Evolutionary conservation across 2,113 vertebrate species (phyloP), one percentile per base, ranked within the genome.

Genomic region (Sturnus vulgaris): DNA sequence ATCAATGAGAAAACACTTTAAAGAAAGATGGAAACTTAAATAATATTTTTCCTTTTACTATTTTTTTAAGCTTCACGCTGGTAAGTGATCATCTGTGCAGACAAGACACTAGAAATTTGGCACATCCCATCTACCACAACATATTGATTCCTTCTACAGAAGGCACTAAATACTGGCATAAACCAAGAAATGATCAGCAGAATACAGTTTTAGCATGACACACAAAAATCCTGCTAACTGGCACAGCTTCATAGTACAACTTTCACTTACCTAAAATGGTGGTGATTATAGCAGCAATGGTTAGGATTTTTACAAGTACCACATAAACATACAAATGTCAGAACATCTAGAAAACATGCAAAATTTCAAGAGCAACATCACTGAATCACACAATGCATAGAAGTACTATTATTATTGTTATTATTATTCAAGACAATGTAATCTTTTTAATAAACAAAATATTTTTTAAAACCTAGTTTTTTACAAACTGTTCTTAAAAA

Each of bases 261-360:
- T 91, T 93, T 91, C 84, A 89, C 75, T 95, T 92, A 86, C 86
- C 87, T 92, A 97, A 82, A 88, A 44, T 23, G 15, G 50, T 25
- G 81, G 59, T 90, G 91, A 86, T 80, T 72, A 95, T 75, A 98
- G 97, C 97, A 98, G 97, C 97, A 95, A 96, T 76, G 55, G 92
- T 92, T 88, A 97, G 79, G 73, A 90, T 85, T 90, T 97, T 90
- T 93, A 97, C 95, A 95, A 97, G 95, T 81, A 95, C 53, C 82
- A 97, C 83, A 46, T 49, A 91, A 94, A 96, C 20, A 23, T 82
- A 96, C 40, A 53, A 49, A 90, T 50, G 79, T 72, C 92, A 92
- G n/a, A 96, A 96, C 89, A 93, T 80, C 92, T 88, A 88, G 25
- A 96, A 96, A 94, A 97, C 97, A 98, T 98, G 98, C 97, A 97